Conservation (phyloP, 2,113 vertebrate genomes). For the Lepidothrix coronata region DNA sequence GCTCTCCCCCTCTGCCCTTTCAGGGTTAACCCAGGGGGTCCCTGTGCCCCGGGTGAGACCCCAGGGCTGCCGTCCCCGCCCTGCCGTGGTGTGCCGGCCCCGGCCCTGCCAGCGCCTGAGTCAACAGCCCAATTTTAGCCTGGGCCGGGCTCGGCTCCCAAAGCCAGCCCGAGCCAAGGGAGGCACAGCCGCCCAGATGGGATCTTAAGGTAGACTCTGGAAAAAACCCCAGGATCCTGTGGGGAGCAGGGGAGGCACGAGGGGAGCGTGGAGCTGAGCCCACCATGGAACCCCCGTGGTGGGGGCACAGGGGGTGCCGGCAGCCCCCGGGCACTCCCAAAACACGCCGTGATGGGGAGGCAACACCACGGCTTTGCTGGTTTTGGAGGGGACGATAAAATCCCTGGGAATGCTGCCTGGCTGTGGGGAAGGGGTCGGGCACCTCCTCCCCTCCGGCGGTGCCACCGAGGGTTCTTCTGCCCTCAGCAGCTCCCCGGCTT, state of each 20-base stretch:
- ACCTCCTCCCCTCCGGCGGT: rapidly evolving
- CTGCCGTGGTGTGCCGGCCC: background rate
- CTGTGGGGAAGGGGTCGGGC: background rate
- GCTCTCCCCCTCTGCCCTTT: background rate
- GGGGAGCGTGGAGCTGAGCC: background rate
- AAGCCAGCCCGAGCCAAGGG: background rate
- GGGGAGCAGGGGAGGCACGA: background rate
- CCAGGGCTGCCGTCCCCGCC: background rate
- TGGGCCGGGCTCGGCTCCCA: constrained; percentile 11
- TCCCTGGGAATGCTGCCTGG: rapidly evolving
- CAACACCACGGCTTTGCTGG: rapidly evolving
- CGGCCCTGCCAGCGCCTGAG: background rate
- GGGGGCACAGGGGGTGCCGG: background rate
- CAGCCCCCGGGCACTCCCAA: background rate
- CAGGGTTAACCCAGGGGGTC: background rate
- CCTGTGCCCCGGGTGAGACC: background rate
- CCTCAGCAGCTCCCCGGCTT: constrained; percentile 39
- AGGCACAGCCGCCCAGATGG: background rate
- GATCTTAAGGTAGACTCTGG: constrained; percentile 26
- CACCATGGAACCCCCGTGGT: rapidly evolving
- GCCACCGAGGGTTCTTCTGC: background rate
- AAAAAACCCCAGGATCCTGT: background rate
- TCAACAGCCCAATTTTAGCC: constrained; percentile 21
- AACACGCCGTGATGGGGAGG: rapidly evolving
- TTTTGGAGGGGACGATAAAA: background rate